Evolutionary conservation across 2,113 vertebrate genomes (phyloP).

Genomic region (Sylvilagus bachmani): DNA sequence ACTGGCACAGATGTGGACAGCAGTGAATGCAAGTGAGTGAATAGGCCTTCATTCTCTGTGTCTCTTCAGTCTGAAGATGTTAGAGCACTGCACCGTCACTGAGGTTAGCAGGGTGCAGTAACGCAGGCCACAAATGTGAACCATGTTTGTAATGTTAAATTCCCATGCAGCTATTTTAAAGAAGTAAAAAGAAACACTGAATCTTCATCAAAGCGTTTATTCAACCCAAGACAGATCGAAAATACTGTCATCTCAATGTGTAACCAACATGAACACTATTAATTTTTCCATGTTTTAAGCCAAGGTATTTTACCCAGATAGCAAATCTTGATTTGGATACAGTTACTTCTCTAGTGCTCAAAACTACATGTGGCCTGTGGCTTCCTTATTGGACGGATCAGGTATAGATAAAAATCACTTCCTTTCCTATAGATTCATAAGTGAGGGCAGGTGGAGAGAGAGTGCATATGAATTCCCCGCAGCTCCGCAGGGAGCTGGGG

Average conservation of each 20-base stretch:
- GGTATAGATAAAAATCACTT: not conserved
- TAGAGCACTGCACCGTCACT: not conserved
- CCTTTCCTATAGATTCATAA: not conserved
- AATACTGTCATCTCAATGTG: not conserved
- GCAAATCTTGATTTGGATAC: not conserved
- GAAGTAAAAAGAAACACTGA: constrained; percentile 2
- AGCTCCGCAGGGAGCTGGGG: not conserved
- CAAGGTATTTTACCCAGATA: not conserved
- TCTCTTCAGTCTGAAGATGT: not conserved
- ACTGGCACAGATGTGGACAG: not conserved
- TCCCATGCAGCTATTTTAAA: not conserved
- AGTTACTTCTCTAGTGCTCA: not conserved
- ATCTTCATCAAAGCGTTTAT: not conserved
- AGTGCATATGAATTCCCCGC: not conserved
- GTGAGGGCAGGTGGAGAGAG: not conserved
- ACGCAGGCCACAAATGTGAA: not conserved
- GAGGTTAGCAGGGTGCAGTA: not conserved
- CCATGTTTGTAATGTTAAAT: not conserved
- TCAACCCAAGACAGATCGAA: not conserved
- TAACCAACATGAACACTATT: not conserved
- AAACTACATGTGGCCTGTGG: not conserved
- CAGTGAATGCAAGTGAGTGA: not conserved
- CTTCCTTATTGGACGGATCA: not conserved
- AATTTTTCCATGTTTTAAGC: not conserved
- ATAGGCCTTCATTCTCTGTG: not conserved